A percentile compares a stretch with the other conserved stretches of the same genome.
phyloP scores from a whole-genome alignment of 2,113 vertebrate species.

The Engystomops pustulosus region DNA sequence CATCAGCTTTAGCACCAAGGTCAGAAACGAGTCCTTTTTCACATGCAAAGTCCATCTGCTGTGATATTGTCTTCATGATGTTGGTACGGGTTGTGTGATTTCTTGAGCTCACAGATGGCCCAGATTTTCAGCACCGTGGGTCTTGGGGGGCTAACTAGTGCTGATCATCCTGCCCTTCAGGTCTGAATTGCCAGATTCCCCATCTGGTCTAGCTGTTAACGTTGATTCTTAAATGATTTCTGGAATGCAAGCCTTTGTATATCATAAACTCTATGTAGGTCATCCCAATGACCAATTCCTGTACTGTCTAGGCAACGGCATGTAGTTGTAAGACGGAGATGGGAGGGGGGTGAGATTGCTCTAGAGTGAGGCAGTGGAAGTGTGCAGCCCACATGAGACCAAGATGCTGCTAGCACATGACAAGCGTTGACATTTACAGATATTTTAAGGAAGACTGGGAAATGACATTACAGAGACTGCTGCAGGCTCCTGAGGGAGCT shows the following conservation, averaged over 20 bases:
- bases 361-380: background rate
- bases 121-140: background rate
- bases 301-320: background rate
- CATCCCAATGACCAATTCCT: background rate
- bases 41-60: background rate
- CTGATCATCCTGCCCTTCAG: conserved; percentile 7
- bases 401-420: conserved; percentile 47
- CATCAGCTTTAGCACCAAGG: background rate
- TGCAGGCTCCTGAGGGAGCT: conserved; percentile 40
- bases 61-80: background rate
- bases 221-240: background rate
- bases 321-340: background rate
- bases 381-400: background rate
- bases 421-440: conserved; percentile 43
- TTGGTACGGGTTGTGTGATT: background rate
- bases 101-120: background rate
- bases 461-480: conserved; percentile 20
- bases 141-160: background rate
- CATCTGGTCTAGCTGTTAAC: background rate
- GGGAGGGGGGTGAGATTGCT: background rate
- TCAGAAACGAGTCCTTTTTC: background rate
- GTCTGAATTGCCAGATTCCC: background rate
- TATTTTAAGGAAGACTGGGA: conserved; percentile 7
- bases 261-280: conserved; percentile 1
- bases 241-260: background rate